These are phyloP conservation scores for Zoanthus sociatus DNA, from an alignment of 92 coral and sea anemone genomes.

Conservation along the genomic window DNA sequence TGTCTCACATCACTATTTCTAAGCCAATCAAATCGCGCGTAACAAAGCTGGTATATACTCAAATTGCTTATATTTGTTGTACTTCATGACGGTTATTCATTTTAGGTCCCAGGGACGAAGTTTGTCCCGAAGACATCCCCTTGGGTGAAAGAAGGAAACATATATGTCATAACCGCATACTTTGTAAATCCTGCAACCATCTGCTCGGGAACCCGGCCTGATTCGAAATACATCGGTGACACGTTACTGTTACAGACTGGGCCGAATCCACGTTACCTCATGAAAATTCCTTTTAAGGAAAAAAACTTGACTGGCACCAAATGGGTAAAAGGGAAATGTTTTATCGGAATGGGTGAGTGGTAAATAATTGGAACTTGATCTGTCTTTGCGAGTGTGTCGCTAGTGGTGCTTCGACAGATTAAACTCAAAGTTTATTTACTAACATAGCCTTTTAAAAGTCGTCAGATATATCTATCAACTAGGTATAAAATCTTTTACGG, in stretches of 20 bases:
- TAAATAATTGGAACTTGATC: no score
- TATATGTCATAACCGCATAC: constrained; percentile 93
- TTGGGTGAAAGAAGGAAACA: constrained; percentile 81
- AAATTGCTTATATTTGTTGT: no score
- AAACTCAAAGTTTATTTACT: no score
- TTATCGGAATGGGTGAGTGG: constrained; percentile 80
- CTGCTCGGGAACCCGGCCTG: constrained; percentile 74
- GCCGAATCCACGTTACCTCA: constrained; percentile 31
- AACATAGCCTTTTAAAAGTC: no score
- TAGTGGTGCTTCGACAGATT: no score
- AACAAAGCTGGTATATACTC: no score
- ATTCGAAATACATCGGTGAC: constrained; percentile 78
- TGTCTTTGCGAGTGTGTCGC: no score
- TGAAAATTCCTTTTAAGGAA: constrained; percentile 79
- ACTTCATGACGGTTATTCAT: no score
- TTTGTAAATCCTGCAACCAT: constrained; percentile 81
- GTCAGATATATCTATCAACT: no score
- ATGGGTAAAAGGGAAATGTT: constrained; percentile 91
- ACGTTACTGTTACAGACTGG: constrained; percentile 83
- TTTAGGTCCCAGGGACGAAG: background rate
- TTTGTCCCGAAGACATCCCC: constrained; percentile 38
- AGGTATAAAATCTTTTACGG: no score
- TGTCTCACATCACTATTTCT: no score
- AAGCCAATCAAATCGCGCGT: no score
- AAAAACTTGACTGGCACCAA: constrained; percentile 70